Conservation (phyloP, 2,113 vertebrate species). For the Glaucidium brasilianum region DNA sequence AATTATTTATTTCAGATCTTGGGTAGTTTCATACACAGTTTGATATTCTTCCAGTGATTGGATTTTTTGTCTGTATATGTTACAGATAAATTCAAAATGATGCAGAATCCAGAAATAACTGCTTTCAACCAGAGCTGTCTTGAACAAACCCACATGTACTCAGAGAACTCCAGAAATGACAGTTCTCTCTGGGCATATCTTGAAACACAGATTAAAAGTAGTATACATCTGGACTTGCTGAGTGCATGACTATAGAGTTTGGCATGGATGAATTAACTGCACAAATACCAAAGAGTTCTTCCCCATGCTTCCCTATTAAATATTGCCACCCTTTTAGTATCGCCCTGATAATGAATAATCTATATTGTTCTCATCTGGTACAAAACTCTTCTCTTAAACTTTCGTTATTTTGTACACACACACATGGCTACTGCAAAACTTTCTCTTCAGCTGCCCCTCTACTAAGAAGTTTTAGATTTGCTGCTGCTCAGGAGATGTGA, state of each 20-base stretch:
- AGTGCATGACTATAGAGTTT: neutral
- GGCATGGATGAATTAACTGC: neutral
- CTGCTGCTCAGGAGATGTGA: neutral
- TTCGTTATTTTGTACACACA: neutral
- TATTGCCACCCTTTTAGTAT: neutral
- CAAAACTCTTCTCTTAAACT: neutral
- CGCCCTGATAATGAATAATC: neutral
- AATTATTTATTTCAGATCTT: slow-evolving; percentile 14
- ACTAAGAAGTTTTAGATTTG: neutral
- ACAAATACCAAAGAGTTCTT: neutral
- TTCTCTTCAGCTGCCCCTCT: neutral
- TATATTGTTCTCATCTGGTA: neutral
- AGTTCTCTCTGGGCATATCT: neutral
- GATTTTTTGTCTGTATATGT: neutral
- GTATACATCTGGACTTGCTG: neutral
- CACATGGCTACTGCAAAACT: neutral
- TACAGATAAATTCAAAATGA: neutral
- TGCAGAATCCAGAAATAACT: neutral
- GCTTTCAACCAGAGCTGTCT: neutral
- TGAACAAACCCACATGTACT: neutral
- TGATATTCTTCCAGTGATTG: slow-evolving; percentile 1
- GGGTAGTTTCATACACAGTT: neutral
- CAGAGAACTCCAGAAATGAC: neutral
- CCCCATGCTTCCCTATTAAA: rapidly evolving
- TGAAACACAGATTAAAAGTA: neutral